These are phyloP conservation scores for Pantherophis guttatus DNA, from an alignment of 2,113 vertebrate species.

Conservation along the genomic window DNA sequence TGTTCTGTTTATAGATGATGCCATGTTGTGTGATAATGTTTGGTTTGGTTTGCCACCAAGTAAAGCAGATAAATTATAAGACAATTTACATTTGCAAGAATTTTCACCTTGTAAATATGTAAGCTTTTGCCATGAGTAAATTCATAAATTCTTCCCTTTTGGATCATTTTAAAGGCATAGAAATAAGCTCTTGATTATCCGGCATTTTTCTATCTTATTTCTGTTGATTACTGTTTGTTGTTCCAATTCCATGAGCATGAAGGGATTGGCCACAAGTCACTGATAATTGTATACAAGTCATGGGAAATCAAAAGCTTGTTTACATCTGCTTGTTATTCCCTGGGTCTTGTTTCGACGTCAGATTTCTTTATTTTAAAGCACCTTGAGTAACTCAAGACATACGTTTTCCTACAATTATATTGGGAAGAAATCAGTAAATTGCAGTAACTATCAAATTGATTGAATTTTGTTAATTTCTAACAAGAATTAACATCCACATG, in stretches of 20 bases:
- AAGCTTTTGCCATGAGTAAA: neutral
- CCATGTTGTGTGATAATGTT: neutral
- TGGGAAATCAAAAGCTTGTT: neutral
- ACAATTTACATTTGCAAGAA: neutral
- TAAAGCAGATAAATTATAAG: neutral
- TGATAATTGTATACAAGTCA: constrained; percentile 1
- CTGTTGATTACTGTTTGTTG: constrained; percentile 5
- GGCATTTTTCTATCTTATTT: neutral
- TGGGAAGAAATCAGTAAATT: neutral
- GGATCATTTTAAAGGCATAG: neutral
- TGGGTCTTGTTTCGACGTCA: neutral
- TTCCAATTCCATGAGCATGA: neutral
- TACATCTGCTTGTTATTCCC: neutral
- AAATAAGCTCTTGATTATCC: neutral
- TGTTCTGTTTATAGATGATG: neutral
- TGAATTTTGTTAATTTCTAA: neutral
- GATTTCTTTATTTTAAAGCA: neutral
- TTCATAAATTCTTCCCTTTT: neutral
- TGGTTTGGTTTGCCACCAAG: neutral
- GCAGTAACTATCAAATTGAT: neutral
- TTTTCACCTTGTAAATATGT: constrained; percentile 1
- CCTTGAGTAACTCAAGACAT: neutral
- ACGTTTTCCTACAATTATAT: neutral
- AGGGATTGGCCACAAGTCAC: neutral
- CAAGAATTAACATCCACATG: neutral